Base-by-base conservation (phyloP, 2,888 invertebrate genomes). In the Eumacrocentrus americanus region DNA sequence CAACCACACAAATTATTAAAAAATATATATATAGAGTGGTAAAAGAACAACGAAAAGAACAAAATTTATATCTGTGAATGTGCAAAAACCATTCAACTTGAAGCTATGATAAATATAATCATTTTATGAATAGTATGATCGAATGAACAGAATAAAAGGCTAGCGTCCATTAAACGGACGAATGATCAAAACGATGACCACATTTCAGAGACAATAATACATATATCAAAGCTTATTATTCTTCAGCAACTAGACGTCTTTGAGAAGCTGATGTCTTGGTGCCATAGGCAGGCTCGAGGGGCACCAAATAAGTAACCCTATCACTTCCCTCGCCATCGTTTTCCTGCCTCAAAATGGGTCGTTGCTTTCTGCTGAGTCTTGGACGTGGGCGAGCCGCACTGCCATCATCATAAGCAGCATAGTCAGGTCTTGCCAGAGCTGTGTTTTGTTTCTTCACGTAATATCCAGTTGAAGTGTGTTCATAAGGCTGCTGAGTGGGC, bases 231-330 rank as follows among this genome's bases (percentile, higher is more conserved):
- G 9, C 9, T 18, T 18, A 56, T 64, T 66, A 66, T 63, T 68
- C 64, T 54, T 64, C 64, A 34, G 62, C 58, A n/a, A 54, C 51
- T 37, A 52, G 60, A 58, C 60, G 62, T 34, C 63, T 61, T 58
- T 59, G 62, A 44, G 59, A 46, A 14, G 58, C 58, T 34, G 66
- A 48, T 67, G 74, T 71, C 63, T 72, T 72, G 14, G 72, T 74
- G 12, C 77, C 77, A 37, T 75, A 78, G 7, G 67, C 67, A 1
- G 72, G 70, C 22, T 80, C 78, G 12, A 78, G 61, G 0, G 80
- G 80, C 0, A 79, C 70, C 29, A 80, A 66, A 12, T 72, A 78
- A 0, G 80, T 77, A 12, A 79, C 68, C 59, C 77, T 79, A 48
- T 75, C 77, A 52, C 71, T 73, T 11, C 65, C 68, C 2, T 67